These are phyloP conservation scores for Conchocele bisecta DNA, from an alignment of 2,888 invertebrate genomes.

Conservation along the genomic window DNA sequence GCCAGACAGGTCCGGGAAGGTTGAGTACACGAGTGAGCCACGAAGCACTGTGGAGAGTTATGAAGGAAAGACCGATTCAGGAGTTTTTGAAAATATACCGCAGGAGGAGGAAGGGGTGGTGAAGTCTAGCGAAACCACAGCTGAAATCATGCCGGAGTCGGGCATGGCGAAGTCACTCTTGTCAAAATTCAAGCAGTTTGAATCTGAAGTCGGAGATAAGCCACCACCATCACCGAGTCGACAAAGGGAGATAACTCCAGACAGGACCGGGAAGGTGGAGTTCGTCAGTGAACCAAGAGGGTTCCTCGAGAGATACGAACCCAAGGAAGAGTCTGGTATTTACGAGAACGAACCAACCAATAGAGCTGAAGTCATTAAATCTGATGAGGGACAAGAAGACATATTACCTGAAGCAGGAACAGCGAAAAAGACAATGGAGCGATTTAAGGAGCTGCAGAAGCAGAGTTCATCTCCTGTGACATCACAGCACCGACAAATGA, in stretches of 20 bases:
- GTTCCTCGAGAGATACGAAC: conserved; percentile 68
- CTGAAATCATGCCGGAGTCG: conserved; percentile 70
- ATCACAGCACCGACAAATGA: conserved; percentile 67
- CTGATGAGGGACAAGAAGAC: conserved; percentile 55
- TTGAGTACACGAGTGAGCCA: conserved; percentile 77
- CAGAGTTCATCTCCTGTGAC: conserved; percentile 56
- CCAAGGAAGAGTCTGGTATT: conserved; percentile 66
- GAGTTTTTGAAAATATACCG: conserved; percentile 75
- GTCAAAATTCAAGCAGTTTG: conserved; percentile 72
- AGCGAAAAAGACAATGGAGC: conserved; percentile 65
- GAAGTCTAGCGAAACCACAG: conserved; percentile 61
- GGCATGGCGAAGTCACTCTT: conserved; percentile 72
- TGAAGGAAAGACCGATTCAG: conserved; percentile 70
- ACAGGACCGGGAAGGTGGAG: conserved; percentile 66
- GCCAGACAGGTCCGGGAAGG: conserved; percentile 69
- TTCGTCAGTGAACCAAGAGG: conserved; percentile 70
- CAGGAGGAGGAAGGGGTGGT: conserved; percentile 67
- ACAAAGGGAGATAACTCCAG: conserved; percentile 70
- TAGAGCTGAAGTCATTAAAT: conserved; percentile 59
- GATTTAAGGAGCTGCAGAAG: conserved; percentile 59
- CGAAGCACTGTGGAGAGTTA: conserved; percentile 64
- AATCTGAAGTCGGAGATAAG: conserved; percentile 60
- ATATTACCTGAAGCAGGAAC: conserved; percentile 62
- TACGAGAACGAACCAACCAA: conserved; percentile 69
- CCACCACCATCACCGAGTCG: conserved; percentile 65